phyloP scores from a whole-genome alignment of 2,888 invertebrate species.

The Physocephala rufipes region DNA sequence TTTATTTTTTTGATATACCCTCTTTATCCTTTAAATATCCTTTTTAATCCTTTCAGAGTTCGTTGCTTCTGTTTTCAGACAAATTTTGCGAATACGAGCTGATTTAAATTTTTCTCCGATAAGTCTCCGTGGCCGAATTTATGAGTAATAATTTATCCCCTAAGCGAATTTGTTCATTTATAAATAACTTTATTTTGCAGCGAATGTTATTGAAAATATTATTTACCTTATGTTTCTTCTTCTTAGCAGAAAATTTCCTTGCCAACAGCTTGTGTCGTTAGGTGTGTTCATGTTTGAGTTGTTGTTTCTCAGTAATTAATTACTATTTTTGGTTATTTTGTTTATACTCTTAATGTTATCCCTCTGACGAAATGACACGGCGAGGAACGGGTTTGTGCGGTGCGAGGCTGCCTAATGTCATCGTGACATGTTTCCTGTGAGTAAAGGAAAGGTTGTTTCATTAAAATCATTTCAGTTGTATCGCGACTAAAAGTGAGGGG shows the following conservation, averaged over 20 bases:
- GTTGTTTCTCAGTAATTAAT: constrained; percentile 21
- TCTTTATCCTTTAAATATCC: neutral
- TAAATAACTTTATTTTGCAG: too few relatives aligned
- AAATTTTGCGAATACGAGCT: neutral
- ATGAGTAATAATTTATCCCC: too few relatives aligned
- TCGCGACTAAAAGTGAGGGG: constrained; percentile 3
- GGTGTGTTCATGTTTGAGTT: constrained; percentile 25
- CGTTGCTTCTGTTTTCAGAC: neutral
- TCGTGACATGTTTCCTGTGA: constrained; percentile 27
- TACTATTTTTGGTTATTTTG: constrained; percentile 18
- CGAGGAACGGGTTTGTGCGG: too few relatives aligned
- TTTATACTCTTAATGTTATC: constrained; percentile 31
- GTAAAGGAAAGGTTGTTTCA: constrained; percentile 26
- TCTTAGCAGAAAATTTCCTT: neutral
- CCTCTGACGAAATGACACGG: too few relatives aligned
- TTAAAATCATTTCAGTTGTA: constrained; percentile 23
- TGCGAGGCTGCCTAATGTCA: constrained; percentile 25
- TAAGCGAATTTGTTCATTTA: too few relatives aligned
- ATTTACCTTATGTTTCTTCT: too few relatives aligned
- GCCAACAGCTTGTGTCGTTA: neutral
- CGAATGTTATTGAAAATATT: too few relatives aligned
- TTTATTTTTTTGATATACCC: neutral
- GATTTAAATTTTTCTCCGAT: neutral
- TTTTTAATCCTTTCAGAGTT: neutral
- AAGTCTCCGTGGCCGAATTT: too few relatives aligned